Base-by-base conservation (phyloP, 2,888 invertebrate genomes). In the Tupiocoris notatus region DNA sequence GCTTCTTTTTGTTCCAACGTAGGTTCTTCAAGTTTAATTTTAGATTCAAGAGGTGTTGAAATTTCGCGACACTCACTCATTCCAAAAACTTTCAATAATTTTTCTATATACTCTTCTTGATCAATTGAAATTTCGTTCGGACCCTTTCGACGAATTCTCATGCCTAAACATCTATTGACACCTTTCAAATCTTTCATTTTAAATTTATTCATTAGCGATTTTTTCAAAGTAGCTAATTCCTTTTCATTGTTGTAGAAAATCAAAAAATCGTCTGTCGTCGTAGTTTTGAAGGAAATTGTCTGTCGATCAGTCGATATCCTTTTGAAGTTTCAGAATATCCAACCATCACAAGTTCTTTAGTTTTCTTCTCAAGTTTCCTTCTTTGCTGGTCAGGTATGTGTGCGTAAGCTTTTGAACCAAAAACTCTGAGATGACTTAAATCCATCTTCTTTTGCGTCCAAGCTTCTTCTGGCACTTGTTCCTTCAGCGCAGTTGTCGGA, bases 261-360 rank as follows among this genome's bases (percentile, higher is more conserved):
- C n/a, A n/a, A n/a, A n/a, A n/a, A n/a, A n/a, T n/a, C n/a, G n/a
- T n/a, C n/a, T n/a, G n/a, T n/a, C n/a, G n/a, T n/a, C n/a, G n/a
- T n/a, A 68, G 18, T 68, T 63, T 74, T 21, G n/a, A 1, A 54
- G 65, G 20, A 54, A 56, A 24, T n/a, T 64, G 16, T 16, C 22
- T 18, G 59, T 75, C 58, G 23, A 23, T 17, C 24, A 78, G 59
- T 3, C 78, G 67, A 63, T 75, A 78, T 7, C 68, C 75, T 23
- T 68, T 74, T 7, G 64, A 25, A 16, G 64, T 70, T 17, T 66
- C 71, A 66, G 62, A 67, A 61, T 78, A 78, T 24, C 78, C 78
- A n/a, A 77, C 62, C 25, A 78, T 59, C 63, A 76, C 59, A 7
- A 63, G 20, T 58, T 17, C 18, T 22, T 54, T 23, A 65, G 58